These are phyloP conservation scores for Lasius platythorax DNA, from an alignment of 2,888 invertebrate genomes.

Conservation along the genomic window DNA sequence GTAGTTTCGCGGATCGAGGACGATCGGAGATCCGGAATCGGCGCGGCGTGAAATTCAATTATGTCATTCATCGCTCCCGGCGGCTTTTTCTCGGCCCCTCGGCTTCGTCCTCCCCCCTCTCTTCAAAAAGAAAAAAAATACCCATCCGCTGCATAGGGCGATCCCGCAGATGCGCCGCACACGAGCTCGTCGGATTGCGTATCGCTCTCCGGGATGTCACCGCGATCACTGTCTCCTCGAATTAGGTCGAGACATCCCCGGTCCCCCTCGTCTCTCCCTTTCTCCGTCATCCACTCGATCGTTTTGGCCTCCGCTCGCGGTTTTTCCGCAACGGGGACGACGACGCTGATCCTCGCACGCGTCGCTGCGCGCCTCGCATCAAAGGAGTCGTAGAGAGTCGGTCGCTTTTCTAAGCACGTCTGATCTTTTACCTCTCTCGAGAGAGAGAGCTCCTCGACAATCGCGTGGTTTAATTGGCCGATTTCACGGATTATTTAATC, in stretches of 20 bases:
- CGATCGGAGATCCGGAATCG: constrained; percentile 62
- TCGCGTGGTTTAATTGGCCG: constrained; percentile 75
- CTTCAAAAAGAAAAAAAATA: constrained; percentile 64
- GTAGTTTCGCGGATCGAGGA: constrained; percentile 1
- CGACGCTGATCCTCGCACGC: constrained; percentile 68
- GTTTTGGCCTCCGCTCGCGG: constrained; percentile 52
- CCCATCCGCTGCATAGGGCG: constrained; percentile 70
- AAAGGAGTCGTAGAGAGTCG: constrained; percentile 61
- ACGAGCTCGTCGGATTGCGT: constrained; percentile 69
- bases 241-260: constrained; percentile 69
- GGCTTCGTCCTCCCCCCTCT: neutral
- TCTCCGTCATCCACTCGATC: constrained; percentile 24
- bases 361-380: constrained; percentile 67
- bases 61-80: constrained; percentile 80
- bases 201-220: constrained; percentile 79
- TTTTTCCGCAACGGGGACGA: constrained; percentile 46
- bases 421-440: constrained; percentile 21
- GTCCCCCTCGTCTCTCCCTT: constrained; percentile 55
- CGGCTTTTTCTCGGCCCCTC: constrained; percentile 59
- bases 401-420: constrained; percentile 52
- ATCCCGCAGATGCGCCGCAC: constrained; percentile 83
- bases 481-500: constrained; percentile 77
- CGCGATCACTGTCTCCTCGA: constrained; percentile 81
- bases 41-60: constrained; percentile 84
- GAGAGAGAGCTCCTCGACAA: constrained; percentile 48